A percentile compares a stretch with the other conserved stretches of the same genome.
These are phyloP conservation scores for Hypena proboscidalis DNA, from an alignment of 2,888 invertebrate species.

Conservation along the genomic window DNA sequence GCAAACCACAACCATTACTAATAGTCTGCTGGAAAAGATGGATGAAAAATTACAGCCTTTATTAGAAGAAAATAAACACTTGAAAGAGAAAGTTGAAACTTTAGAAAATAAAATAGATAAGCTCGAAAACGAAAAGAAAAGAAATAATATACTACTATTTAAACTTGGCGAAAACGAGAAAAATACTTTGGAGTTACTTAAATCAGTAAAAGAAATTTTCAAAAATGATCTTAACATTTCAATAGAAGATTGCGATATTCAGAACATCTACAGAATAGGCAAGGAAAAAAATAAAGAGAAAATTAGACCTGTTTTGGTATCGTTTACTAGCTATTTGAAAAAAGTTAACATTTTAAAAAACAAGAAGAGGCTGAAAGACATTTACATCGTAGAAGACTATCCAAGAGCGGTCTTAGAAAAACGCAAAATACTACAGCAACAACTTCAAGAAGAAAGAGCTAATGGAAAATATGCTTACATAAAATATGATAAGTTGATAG, in stretches of 20 bases:
- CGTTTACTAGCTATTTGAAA: background rate
- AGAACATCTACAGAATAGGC: background rate
- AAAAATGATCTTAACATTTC: background rate
- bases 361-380: background rate
- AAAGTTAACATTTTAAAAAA: background rate
- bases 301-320: background rate
- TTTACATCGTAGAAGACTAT: slow-evolving; percentile 1
- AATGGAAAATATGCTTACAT: slow-evolving; percentile 18
- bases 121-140: slow-evolving; percentile 18
- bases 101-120: slow-evolving; percentile 17
- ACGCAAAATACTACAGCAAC: slow-evolving; percentile 9
- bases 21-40: slow-evolving; percentile 16
- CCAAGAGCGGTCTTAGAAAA: slow-evolving; percentile 10
- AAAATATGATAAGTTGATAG: slow-evolving; percentile 6
- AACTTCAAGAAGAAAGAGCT: slow-evolving; percentile 10
- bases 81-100: slow-evolving; percentile 14
- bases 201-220: slow-evolving; percentile 1
- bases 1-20: slow-evolving; percentile 11
- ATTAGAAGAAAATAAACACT: slow-evolving; percentile 20
- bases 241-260: background rate
- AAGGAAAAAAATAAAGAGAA: background rate
- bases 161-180: background rate
- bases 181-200: background rate
- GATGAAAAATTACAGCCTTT: slow-evolving; percentile 22
- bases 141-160: slow-evolving; percentile 15